Base-by-base conservation (phyloP, 1,140 invertebrate genomes). In the Sarcophaga peregrina region DNA sequence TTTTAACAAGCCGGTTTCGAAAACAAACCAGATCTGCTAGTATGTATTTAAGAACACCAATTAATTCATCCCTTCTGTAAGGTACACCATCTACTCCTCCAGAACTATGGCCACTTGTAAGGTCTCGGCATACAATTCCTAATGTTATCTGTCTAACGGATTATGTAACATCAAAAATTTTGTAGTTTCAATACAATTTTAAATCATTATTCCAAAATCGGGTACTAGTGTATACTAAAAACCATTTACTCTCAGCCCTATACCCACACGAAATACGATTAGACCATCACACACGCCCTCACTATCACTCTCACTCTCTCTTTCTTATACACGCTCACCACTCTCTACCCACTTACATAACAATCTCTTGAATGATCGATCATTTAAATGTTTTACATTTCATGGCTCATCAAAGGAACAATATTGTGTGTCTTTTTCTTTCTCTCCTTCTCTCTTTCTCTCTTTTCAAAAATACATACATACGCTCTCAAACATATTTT, bases 341-440 rank as follows among this genome's bases (percentile, higher is more conserved):
- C 9, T 25, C 0, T 0, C 6, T 20, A 25, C 62, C 20, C 62
- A 72, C n/a, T 9, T 8, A 72, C 11, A 72, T 37, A 2, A 37
- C 25, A 37, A 37, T 37, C 62, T 68, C 62, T 68, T 10, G 20
- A 68, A 68, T 58, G 17, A 68, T 68, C 75, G 17, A 68, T 68
- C 75, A 50, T 78, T 13, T 78, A 47, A 78, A 68, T 68, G 62
- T 68, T 78, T 72, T 52, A 50, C 47, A 50, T 50, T 45, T 68
- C 58, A 68, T 81, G 25, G 37, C 54, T 81, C 78, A 58, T 81
- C 80, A 81, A 50, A 76, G 46, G 46, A 47, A 47, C 74, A 76
- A 76, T 76, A 76, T 76, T 76, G 74, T 76, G 45, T 46, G n/a
- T 78, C 62, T 81, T 25, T 76, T 17, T 81, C 48, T 80, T 20